phyloP scores from a whole-genome alignment of 2,797 vertebrate genomes.

The Sebastolobus altivelis region DNA sequence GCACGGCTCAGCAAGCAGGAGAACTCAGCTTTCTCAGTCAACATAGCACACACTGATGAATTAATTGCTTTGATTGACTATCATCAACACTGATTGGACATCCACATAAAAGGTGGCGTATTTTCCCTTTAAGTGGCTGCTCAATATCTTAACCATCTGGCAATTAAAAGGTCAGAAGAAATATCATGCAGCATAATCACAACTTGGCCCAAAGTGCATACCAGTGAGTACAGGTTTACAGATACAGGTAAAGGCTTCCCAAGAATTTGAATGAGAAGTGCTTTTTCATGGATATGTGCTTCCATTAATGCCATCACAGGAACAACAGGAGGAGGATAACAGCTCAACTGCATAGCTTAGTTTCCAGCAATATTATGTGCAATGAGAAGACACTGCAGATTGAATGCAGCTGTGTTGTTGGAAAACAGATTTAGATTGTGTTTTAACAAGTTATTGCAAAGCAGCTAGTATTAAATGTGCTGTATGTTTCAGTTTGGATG shows the following conservation, averaged over 20 bases:
- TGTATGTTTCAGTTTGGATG: conserved; percentile 29
- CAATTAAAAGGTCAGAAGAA: conserved; percentile 46
- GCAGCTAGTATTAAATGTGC: conserved; percentile 37
- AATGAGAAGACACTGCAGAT: neutral
- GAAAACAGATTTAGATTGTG: conserved; percentile 13
- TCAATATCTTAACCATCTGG: conserved; percentile 26
- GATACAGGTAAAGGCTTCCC: conserved; percentile 50
- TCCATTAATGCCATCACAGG: conserved; percentile 5
- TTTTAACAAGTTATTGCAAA: conserved; percentile 51
- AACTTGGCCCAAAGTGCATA: conserved; percentile 73
- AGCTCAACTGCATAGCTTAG: conserved; percentile 35
- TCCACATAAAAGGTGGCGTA: neutral
- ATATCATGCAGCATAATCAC: conserved; percentile 67
- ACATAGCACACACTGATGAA: neutral
- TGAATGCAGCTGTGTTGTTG: conserved; percentile 19
- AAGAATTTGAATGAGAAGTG: conserved; percentile 27
- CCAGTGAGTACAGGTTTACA: conserved; percentile 66
- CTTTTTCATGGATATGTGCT: conserved; percentile 34
- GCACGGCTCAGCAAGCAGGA: neutral
- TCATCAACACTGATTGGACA: neutral
- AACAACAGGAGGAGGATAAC: neutral
- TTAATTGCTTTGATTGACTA: neutral
- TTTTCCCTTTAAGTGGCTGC: neutral
- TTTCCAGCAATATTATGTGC: conserved; percentile 33
- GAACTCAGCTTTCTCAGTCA: neutral